phyloP scores from a whole-genome alignment of 1,140 invertebrate species.

The Drosophila simulans region DNA sequence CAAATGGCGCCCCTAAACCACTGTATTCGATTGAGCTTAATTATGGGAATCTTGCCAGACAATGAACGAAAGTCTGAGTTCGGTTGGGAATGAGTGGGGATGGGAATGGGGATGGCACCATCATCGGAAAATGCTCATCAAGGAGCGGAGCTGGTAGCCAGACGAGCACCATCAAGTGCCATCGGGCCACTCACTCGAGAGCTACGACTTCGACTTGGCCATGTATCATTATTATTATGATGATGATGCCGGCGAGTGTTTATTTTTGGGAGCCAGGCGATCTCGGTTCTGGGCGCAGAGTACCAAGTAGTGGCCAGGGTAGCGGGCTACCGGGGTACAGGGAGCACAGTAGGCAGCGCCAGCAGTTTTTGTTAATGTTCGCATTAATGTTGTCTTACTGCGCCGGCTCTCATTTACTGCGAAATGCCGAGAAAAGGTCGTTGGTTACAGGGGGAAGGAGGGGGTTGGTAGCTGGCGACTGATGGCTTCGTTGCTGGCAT shows the following conservation, averaged over 20 bases:
- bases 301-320: conserved; percentile 17
- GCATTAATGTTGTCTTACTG: conserved; percentile 78
- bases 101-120: conserved; percentile 20
- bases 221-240: conserved; percentile 82
- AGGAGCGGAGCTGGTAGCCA: conserved; percentile 33
- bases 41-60: conserved; percentile 70
- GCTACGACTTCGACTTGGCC: conserved; percentile 55
- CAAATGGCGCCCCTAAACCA: conserved; percentile 24
- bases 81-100: conserved; percentile 7
- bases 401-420: conserved; percentile 60
- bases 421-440: conserved; percentile 25
- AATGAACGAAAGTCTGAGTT: conserved; percentile 57
- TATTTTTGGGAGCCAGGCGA: conserved; percentile 71
- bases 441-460: background rate
- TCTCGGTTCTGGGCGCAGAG: background rate
- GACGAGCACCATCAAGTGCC: conserved; percentile 20
- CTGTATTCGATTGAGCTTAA: conserved; percentile 64
- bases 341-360: conserved; percentile 30
- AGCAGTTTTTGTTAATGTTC: conserved; percentile 75
- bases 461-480: conserved; percentile 6
- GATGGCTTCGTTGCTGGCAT: conserved; percentile 71
- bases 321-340: conserved; percentile 20
- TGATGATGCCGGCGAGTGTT: conserved; percentile 75
- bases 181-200: conserved; percentile 34
- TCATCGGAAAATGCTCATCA: conserved; percentile 56